phyloP scores from a whole-genome alignment of 2,797 vertebrate species.

The Sphaeramia orbicularis region DNA sequence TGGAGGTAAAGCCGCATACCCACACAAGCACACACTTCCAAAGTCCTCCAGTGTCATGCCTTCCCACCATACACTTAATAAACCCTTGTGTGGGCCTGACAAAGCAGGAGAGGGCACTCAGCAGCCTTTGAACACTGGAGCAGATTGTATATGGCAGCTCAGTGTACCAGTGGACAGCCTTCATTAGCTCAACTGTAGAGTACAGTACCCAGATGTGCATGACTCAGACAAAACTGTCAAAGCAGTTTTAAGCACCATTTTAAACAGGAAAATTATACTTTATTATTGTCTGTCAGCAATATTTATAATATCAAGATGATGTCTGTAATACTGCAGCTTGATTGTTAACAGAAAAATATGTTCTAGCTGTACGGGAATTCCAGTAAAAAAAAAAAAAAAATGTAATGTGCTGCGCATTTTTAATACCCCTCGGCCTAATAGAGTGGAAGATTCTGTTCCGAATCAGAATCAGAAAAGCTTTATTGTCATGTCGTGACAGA shows the following conservation, averaged over 20 bases:
- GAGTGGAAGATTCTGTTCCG: too few relatives aligned
- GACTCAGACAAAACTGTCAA: constrained; percentile 20
- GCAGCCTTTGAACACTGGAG: constrained; percentile 76
- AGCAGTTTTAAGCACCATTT: too few relatives aligned
- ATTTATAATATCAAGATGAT: not conserved
- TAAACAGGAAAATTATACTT: not conserved
- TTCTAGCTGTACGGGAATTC: not conserved
- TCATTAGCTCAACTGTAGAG: constrained; percentile 33
- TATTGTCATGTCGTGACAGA: too few relatives aligned
- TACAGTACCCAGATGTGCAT: constrained; percentile 24
- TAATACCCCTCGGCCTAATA: too few relatives aligned
- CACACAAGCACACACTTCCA: constrained; percentile 54
- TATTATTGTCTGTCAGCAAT: not conserved
- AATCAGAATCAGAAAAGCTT: too few relatives aligned
- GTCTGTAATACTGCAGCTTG: not conserved
- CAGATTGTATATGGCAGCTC: constrained; percentile 66
- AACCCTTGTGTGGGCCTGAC: constrained; percentile 76
- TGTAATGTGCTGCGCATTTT: too few relatives aligned
- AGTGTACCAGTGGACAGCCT: constrained; percentile 41
- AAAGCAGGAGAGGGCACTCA: constrained; percentile 78
- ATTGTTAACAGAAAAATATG: not conserved
- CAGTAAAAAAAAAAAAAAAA: too few relatives aligned
- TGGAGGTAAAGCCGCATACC: constrained; percentile 25
- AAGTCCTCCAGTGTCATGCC: constrained; percentile 62
- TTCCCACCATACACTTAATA: constrained; percentile 71